Conservation (phyloP, 1,140 invertebrate genomes). For the Drosophila melanogaster region Release_6_plus_ISO1_MT NT_033779.5:616501-617000, state of each 20-base stretch:
- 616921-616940: conserved; percentile 57
- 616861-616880: conserved; percentile 20
- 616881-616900: conserved; percentile 10
- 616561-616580: background rate
- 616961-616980: conserved; percentile 6
- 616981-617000: conserved; percentile 69
- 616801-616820: conserved; percentile 70
- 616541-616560: conserved; percentile 20
- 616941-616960: conserved; percentile 67
- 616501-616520: conserved; percentile 48
- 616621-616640: too few species aligned
- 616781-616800: background rate
- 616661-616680: too few species aligned
- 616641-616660: too few species aligned
- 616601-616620: too few species aligned
- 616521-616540: conserved; percentile 27
- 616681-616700: too few species aligned
- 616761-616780: too few species aligned
- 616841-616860: conserved; percentile 79
- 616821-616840: conserved; percentile 60
- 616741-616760: too few species aligned
- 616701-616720: too few species aligned
- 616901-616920: conserved; percentile 4
- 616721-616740: too few species aligned
- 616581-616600: too few species aligned